Evolutionary conservation across 2,888 invertebrate genomes (phyloP).

Genomic region (Ferdinandea cuprea): DNA sequence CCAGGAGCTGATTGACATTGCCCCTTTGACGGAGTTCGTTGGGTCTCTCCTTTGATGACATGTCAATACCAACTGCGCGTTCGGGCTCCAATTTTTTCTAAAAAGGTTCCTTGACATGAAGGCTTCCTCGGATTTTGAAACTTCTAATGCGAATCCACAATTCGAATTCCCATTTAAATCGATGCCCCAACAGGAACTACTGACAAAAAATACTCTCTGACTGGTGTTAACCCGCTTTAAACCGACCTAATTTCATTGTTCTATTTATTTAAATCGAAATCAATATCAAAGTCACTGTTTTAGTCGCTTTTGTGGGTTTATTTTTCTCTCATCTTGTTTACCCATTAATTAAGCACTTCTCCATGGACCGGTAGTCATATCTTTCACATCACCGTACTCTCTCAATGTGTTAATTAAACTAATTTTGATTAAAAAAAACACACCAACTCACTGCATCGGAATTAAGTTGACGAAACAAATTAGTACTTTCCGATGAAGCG

Average conservation of each 20-base stretch:
- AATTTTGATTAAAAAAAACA: conserved; percentile 66
- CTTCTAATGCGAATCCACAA: background rate
- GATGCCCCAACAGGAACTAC: too few species aligned
- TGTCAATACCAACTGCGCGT: too few species aligned
- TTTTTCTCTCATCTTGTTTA: conserved; percentile 24
- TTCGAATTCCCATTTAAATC: background rate
- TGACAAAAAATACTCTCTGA: background rate
- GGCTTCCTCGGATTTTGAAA: too few species aligned
- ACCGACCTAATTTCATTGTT: background rate
- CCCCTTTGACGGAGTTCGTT: too few species aligned
- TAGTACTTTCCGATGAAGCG: conserved; percentile 47
- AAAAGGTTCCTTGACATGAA: too few species aligned
- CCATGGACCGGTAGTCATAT: conserved; percentile 39
- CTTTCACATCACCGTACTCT: conserved; percentile 12
- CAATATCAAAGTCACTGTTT: conserved; percentile 1
- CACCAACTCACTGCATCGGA: conserved; percentile 13
- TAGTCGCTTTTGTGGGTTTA: background rate
- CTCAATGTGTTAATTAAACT: conserved; percentile 68
- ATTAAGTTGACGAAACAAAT: conserved; percentile 37
- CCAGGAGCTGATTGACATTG: too few species aligned
- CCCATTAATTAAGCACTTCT: conserved; percentile 31
- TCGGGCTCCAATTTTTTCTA: too few species aligned
- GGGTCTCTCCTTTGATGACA: too few species aligned
- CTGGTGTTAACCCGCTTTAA: background rate
- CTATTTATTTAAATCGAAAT: conserved; percentile 5